Percentiles rank a stretch among this genome's conserved stretches.
These are phyloP conservation scores for Anabas testudineus DNA, from an alignment of 2,797 vertebrate genomes.

Conservation along the genomic window DNA sequence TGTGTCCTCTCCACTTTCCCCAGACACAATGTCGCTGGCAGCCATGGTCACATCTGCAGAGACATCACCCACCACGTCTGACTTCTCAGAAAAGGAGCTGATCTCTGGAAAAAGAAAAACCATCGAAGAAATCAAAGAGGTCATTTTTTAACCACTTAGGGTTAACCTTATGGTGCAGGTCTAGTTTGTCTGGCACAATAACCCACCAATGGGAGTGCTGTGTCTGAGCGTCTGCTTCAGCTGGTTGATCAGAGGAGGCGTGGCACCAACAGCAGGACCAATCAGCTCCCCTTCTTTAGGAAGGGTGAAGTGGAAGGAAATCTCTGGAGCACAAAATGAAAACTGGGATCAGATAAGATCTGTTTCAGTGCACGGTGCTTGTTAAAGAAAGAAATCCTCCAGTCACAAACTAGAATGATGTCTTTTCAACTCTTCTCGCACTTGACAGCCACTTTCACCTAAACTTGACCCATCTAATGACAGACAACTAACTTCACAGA, in stretches of 20 bases:
- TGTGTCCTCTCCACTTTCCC: conserved; percentile 75
- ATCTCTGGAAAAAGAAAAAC: conserved; percentile 53
- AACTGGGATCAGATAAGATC: not conserved
- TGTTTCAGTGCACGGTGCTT: not conserved
- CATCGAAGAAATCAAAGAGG: not conserved
- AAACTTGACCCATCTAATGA: not conserved
- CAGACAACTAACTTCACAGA: no score
- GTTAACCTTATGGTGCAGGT: not conserved
- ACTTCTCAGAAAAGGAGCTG: conserved; percentile 79
- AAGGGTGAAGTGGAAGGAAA: conserved; percentile 91
- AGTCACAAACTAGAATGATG: not conserved
- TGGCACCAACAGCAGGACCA: conserved; percentile 85
- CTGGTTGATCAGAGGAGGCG: conserved; percentile 89
- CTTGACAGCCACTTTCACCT: no score
- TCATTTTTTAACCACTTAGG: not conserved
- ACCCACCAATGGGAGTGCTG: conserved; percentile 98
- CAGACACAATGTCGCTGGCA: conserved; percentile 82
- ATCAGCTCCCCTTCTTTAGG: conserved; percentile 92
- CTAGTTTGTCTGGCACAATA: not conserved
- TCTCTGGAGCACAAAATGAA: conserved; percentile 79
- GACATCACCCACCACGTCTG: conserved; percentile 77
- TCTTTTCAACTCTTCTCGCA: no score
- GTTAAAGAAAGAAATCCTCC: not conserved
- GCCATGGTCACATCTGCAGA: conserved; percentile 85
- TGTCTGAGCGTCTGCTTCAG: conserved; percentile 94